Evolutionary conservation across 2,113 vertebrate genomes (phyloP).

Genomic region (Macquaria australasica): DNA sequence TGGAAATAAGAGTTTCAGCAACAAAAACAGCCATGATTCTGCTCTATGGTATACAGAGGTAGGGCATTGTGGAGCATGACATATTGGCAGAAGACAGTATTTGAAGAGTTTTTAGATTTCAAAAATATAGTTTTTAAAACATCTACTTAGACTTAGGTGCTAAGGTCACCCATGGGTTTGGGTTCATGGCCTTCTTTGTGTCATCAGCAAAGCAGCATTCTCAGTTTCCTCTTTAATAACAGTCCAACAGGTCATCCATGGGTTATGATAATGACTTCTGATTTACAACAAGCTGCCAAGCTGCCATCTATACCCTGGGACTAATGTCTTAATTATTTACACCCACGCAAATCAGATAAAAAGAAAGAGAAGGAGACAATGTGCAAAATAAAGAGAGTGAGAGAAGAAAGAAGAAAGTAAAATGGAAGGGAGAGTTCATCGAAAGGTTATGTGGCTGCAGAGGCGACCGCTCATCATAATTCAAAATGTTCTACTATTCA

Average conservation of each 20-base stretch:
- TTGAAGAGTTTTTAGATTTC: background rate
- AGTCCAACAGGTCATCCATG: background rate
- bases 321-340: conserved; percentile 39
- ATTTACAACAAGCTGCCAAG: conserved; percentile 16
- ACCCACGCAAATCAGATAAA: conserved; percentile 12
- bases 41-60: background rate
- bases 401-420: background rate
- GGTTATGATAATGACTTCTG: background rate
- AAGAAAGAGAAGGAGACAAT: background rate
- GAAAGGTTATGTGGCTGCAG: conserved; percentile 27
- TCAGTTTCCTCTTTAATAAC: background rate
- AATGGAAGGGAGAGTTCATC: conserved; percentile 30
- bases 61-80: background rate
- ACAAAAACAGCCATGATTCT: background rate
- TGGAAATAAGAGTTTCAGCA: no score
- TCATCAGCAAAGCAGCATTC: background rate
- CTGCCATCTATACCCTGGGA: conserved; percentile 4
- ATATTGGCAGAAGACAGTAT: background rate
- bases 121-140: background rate
- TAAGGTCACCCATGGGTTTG: no score
- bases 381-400: background rate
- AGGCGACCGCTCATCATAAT: conserved; percentile 16
- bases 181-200: background rate
- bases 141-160: no score
- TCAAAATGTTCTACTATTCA: conserved; percentile 26